Conservation (phyloP, 1,140 invertebrate species). For the Muscidifurax raptorellus region DNA sequence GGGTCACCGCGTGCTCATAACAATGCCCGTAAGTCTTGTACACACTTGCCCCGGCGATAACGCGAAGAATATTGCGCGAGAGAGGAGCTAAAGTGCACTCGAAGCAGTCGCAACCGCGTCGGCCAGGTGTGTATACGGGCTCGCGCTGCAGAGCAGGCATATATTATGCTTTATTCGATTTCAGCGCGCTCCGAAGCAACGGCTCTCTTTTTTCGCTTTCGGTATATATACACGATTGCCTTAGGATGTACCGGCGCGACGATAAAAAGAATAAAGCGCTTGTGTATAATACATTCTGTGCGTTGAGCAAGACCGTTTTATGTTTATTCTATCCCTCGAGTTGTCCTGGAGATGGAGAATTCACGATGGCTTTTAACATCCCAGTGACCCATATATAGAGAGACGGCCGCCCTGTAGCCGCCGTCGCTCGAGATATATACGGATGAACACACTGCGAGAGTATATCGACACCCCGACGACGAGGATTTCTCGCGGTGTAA, state of each 20-base stretch:
- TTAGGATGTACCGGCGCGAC: too few species aligned
- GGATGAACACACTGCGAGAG: neutral
- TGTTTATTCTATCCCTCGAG: too few species aligned
- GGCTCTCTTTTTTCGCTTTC: too few species aligned
- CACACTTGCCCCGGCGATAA: neutral
- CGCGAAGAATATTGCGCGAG: constrained; percentile 17
- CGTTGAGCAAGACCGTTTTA: too few species aligned
- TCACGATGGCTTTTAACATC: too few species aligned
- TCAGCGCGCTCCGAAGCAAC: too few species aligned
- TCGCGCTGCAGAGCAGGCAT: neutral
- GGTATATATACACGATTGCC: too few species aligned
- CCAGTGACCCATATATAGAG: neutral
- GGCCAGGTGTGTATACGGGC: neutral
- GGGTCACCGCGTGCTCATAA: constrained; percentile 10
- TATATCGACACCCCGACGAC: neutral
- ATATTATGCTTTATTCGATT: constrained; percentile 26
- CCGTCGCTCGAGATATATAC: neutral
- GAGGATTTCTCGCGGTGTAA: neutral
- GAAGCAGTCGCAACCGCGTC: neutral
- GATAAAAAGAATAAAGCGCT: too few species aligned
- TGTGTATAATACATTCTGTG: too few species aligned
- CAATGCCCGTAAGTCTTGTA: neutral
- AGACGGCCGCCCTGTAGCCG: neutral
- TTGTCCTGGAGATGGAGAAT: too few species aligned
- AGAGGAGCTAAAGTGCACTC: constrained; percentile 1